Conservation (phyloP, 2,113 vertebrate species). For the Peromyscus polionotus region DNA sequence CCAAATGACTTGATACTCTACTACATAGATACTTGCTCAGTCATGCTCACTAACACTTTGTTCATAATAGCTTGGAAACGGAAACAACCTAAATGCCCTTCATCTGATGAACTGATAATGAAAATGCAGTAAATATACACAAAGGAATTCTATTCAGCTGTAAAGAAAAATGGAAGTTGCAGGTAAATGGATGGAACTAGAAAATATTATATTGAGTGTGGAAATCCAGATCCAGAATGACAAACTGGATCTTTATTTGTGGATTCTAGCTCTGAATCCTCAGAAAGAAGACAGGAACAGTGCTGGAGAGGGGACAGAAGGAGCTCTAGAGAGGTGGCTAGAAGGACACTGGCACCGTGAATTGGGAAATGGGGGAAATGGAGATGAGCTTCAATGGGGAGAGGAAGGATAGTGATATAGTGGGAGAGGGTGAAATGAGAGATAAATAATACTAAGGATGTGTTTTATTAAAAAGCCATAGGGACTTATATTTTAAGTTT, state of each 20-base stretch:
- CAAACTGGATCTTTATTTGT: neutral
- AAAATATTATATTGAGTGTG: neutral
- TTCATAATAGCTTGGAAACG: neutral
- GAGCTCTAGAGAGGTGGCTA: neutral
- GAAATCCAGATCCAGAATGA: neutral
- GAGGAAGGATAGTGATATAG: neutral
- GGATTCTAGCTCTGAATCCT: neutral
- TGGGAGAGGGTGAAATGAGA: neutral
- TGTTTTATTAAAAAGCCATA: neutral
- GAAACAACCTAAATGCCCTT: neutral
- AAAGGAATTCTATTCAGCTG: neutral
- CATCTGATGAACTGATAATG: neutral
- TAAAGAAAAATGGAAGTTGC: neutral
- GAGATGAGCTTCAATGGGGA: neutral
- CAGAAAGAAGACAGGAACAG: neutral
- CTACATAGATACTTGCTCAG: neutral
- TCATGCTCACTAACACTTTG: neutral
- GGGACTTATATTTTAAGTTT: neutral
- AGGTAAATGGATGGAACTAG: neutral
- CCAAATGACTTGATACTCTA: too few species aligned
- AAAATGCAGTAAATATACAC: neutral
- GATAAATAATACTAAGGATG: neutral
- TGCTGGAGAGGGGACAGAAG: neutral
- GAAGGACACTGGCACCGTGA: neutral
- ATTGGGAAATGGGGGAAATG: neutral